These are phyloP conservation scores for Taphrorychus bicolor DNA, from an alignment of 2,888 invertebrate species.

Conservation along the genomic window DNA sequence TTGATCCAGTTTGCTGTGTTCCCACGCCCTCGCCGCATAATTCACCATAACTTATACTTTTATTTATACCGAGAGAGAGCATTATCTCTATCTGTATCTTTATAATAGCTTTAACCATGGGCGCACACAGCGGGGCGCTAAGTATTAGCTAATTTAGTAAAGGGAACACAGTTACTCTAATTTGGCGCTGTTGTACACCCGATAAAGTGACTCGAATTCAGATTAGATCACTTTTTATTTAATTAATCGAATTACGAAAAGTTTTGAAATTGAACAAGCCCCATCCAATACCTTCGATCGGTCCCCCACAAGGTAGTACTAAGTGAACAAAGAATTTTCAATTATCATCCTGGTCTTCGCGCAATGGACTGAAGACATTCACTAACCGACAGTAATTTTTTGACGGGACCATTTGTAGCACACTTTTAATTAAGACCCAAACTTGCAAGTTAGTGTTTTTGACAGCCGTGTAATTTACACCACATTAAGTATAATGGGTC, in stretches of 20 bases:
- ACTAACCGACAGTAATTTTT: neutral
- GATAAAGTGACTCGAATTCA: neutral
- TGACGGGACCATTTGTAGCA: neutral
- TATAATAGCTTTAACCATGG: conserved; percentile 36
- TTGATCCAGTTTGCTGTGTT: conserved; percentile 41
- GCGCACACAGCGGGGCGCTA: conserved; percentile 27
- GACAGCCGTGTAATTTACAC: conserved; percentile 26
- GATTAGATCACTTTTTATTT: conserved; percentile 5
- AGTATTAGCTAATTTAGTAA: conserved; percentile 25
- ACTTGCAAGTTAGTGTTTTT: conserved; percentile 14
- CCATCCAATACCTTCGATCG: neutral
- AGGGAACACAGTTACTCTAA: conserved; percentile 24
- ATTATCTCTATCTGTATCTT: conserved; percentile 42
- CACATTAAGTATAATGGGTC: conserved; percentile 20
- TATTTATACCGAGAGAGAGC: conserved; percentile 38
- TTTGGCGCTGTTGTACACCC: conserved; percentile 5
- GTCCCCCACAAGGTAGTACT: neutral
- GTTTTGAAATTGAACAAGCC: conserved; percentile 3
- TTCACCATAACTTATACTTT: conserved; percentile 42
- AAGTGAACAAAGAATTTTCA: neutral
- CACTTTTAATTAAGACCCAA: conserved; percentile 18
- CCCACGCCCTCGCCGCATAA: conserved; percentile 40
- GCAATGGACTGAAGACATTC: neutral
- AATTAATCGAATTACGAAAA: neutral
- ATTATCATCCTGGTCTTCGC: neutral